A percentile compares a stretch with the other conserved stretches of the same genome.
phyloP scores from a whole-genome alignment of 2,113 vertebrate genomes.

The Gyps fulvus region DNA sequence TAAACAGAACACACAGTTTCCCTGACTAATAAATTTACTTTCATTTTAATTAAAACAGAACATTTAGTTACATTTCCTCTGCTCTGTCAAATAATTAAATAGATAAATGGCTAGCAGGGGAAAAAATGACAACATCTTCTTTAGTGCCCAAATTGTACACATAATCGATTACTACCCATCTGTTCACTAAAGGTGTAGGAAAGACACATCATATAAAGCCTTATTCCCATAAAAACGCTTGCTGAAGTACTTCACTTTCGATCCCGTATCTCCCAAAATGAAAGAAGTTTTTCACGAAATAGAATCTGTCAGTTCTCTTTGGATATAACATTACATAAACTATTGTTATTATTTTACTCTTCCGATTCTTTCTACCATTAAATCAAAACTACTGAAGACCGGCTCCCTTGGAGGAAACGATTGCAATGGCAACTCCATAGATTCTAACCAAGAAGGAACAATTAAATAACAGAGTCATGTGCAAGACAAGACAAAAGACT shows the following conservation, averaged over 20 bases:
- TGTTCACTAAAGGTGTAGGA: slow-evolving; percentile 56
- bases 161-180: slow-evolving; percentile 66
- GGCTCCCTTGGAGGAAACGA: background rate
- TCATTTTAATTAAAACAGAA: slow-evolving; percentile 74
- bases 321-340: background rate
- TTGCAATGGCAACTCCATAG: background rate
- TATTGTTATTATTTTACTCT: background rate
- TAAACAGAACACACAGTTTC: slow-evolving; percentile 54
- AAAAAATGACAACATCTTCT: slow-evolving; percentile 57
- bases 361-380: background rate
- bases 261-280: background rate
- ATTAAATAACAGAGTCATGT: background rate
- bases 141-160: slow-evolving; percentile 57
- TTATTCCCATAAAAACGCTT: background rate
- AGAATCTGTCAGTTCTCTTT: background rate
- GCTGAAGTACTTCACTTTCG: background rate
- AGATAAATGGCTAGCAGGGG: slow-evolving; percentile 56
- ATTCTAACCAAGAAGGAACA: background rate
- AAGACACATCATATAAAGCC: background rate
- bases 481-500: background rate
- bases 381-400: background rate
- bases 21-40: slow-evolving; percentile 62
- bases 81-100: slow-evolving; percentile 61
- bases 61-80: slow-evolving; percentile 68
- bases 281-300: background rate